phyloP scores from a whole-genome alignment of 2,888 invertebrate species.

The Digitonthophagus gazella region DNA sequence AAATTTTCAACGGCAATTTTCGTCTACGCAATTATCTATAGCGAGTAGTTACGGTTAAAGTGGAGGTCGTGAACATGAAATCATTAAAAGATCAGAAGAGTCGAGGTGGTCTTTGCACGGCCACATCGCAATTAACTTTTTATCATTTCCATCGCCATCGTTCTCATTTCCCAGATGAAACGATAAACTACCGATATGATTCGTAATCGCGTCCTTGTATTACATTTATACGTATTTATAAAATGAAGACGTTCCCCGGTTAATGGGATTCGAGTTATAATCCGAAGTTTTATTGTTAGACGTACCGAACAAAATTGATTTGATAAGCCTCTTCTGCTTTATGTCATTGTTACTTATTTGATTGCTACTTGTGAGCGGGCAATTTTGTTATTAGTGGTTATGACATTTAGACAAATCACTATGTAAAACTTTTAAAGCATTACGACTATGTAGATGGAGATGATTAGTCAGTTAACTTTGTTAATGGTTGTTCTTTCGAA shows the following conservation, averaged over 20 bases:
- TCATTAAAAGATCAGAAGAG: neutral
- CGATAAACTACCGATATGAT: neutral
- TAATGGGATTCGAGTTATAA: neutral
- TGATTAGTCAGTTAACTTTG: neutral
- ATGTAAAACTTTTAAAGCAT: neutral
- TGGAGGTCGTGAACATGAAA: neutral
- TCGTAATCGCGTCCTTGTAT: neutral
- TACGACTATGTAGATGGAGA: neutral
- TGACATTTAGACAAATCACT: neutral
- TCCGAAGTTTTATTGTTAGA: neutral
- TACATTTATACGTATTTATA: neutral
- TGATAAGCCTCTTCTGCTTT: neutral
- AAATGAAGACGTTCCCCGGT: neutral
- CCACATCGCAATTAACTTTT: neutral
- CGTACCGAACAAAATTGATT: neutral
- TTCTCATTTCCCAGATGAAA: neutral
- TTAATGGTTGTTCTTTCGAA: too few species aligned
- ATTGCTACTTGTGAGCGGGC: neutral
- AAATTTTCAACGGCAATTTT: too few species aligned
- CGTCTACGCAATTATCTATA: neutral
- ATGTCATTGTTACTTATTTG: neutral
- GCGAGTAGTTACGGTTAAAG: neutral
- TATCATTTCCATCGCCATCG: neutral
- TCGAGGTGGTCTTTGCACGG: neutral
- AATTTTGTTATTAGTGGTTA: neutral